Evolutionary conservation across 1,140 invertebrate genomes (phyloP), one percentile per base, ranked within the genome.

Genomic region (Scaptomyza hsui): DNA sequence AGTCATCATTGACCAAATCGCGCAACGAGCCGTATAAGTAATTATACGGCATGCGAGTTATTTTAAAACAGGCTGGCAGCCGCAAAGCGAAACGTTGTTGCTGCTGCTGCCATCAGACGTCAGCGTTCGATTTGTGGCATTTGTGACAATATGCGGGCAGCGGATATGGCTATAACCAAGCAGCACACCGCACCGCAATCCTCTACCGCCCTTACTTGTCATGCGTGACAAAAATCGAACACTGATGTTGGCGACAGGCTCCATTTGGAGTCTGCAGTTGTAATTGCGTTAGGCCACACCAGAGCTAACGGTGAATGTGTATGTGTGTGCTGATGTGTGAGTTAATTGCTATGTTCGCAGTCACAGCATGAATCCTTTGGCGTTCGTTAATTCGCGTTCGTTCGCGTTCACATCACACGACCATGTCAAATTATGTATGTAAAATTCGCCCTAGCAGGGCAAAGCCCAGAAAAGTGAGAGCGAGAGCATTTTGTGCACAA

Each of bases 331-430:
- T 37, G 21, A 18, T 15, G 49, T 72, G 49, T 64, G 61, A 63
- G 57, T 74, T 85, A 85, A 85, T 85, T 85, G 75, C 67, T 78
- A 75, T 74, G 69, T 77, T 74, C 68, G 57, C 41, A 60, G 76
- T 61, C 13, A 15, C 51, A 24, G 44, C 55, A 37, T 18, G 47
- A 13, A 41, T 32, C 7, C 9, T 32, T 32, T 12, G 47, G 3
- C 29, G 42, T 12, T 29, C 26, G 15, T 15, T 32, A 24, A 4
- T 32, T 19, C 6, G 26, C 57, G 10, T 3, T 47, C 19, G 3
- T 24, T 51, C 15, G 10, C 37, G 49, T 63, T 56, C 26, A 44
- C 56, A 52, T 57, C 69, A 72, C 69, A 67, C 15, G 68, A 32
- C 48, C 32, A 45, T 45, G 45, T 45, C 59, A 45, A 57, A 64